These are phyloP conservation scores for Megaptera novaeangliae DNA, from an alignment of 2,113 vertebrate species.

Conservation along the genomic window DNA sequence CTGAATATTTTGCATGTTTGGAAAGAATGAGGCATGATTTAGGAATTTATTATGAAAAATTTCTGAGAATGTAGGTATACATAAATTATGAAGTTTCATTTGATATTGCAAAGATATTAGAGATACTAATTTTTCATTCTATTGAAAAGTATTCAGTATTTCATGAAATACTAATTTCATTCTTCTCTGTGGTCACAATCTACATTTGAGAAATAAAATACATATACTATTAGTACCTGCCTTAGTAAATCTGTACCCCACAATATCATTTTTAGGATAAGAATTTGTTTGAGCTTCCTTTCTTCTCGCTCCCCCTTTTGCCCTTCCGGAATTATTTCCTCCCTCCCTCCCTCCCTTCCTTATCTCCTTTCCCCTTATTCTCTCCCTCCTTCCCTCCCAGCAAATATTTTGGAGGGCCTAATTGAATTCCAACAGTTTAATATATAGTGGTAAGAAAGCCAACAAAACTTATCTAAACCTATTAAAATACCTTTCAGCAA, in stretches of 20 bases:
- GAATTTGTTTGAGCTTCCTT: background rate
- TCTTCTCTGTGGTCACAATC: background rate
- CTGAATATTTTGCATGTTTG: background rate
- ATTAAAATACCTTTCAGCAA: conserved; percentile 19
- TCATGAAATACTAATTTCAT: background rate
- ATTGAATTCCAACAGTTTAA: background rate
- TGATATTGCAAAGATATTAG: conserved; percentile 10
- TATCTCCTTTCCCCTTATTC: background rate
- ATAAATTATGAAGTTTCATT: background rate
- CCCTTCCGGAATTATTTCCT: background rate
- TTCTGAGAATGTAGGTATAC: background rate
- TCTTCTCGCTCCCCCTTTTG: background rate
- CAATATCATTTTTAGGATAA: background rate
- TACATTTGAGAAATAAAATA: background rate
- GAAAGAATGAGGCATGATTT: conserved; percentile 12
- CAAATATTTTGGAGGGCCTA: background rate
- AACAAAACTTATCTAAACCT: background rate
- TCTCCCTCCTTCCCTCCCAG: background rate
- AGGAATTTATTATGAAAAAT: background rate
- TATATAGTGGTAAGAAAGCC: background rate
- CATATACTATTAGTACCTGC: background rate
- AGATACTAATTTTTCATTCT: background rate
- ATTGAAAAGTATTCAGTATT: background rate
- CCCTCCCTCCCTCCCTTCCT: no score
- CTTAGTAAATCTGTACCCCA: background rate